A percentile compares a stretch with the other conserved stretches of the same genome.
These are phyloP conservation scores for Drosophila multiciliata DNA, from an alignment of 2,888 invertebrate species.

Conservation along the genomic window DNA sequence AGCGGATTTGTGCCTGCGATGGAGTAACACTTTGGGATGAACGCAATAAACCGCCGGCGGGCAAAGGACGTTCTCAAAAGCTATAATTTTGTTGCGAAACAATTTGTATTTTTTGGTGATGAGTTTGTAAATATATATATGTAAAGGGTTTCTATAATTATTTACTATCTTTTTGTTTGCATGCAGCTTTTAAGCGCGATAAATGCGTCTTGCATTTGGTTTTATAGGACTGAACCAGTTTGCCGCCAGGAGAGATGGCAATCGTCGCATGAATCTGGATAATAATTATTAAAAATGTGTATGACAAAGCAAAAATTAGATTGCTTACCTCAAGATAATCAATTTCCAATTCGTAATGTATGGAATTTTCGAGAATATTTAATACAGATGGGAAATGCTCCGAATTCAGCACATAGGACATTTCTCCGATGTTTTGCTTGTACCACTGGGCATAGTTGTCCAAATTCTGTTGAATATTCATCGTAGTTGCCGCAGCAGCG, in stretches of 20 bases:
- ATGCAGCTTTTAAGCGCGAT: conserved; percentile 57
- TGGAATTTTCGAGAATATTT: conserved; percentile 69
- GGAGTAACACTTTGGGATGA: conserved; percentile 96
- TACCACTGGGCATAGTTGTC: conserved; percentile 83
- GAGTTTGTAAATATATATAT: conserved; percentile 36
- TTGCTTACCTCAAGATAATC: conserved; percentile 78
- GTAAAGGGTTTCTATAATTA: conserved; percentile 13
- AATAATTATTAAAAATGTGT: background rate
- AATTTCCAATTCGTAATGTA: conserved; percentile 76
- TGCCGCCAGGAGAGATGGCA: conserved; percentile 82
- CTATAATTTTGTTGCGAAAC: conserved; percentile 41
- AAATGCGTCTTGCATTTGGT: conserved; percentile 76
- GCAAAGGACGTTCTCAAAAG: conserved; percentile 76
- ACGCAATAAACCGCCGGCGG: conserved; percentile 86
- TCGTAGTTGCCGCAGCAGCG: conserved; percentile 73
- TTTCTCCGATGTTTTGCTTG: conserved; percentile 82
- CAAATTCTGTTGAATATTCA: conserved; percentile 72
- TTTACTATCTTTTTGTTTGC: conserved; percentile 29
- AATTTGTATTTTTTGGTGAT: conserved; percentile 15
- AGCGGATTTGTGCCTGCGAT: conserved; percentile 95
- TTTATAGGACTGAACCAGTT: conserved; percentile 82
- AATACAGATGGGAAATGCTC: conserved; percentile 78
- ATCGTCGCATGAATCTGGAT: conserved; percentile 79
- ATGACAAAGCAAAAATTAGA: background rate
- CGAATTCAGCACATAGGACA: conserved; percentile 75